Base-by-base conservation (phyloP, 92 coral and sea anemone species). In the Isaurus tuberculatus region DNA sequence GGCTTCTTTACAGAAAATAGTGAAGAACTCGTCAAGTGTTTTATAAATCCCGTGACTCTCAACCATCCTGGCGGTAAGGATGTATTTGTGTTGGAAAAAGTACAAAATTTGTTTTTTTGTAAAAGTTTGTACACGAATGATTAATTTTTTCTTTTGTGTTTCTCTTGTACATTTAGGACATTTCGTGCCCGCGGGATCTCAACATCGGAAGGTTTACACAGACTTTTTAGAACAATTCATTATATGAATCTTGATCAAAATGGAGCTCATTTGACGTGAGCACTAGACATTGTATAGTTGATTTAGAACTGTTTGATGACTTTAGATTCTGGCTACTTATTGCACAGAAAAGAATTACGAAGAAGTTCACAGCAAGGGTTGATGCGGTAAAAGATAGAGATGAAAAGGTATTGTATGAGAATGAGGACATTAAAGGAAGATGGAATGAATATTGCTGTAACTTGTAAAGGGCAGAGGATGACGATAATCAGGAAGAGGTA, bases 61-160 rank as follows among this genome's bases (percentile, higher is more conserved):
- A 91, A 92, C 87, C 98, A 95, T 71, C 80, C 95, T 17, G 98
- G 98, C 81, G 98, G 98, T 95, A 37, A 73, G 93, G 72, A 61
- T 13, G 2, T 26, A 79, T 26, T 8, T 9, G 26, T 7, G 10
- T 40, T 34, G 65, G 9, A 19, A 31, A 77, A 20, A 8, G 43
- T 20, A 33, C 17, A 23, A 14, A 22, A 73, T 9, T 60, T 28
- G 13, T 51, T 16, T 3, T 55, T 26, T 1, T 63, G 4, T 8
- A 15, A 25, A 3, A 22, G 68, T 63, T 15, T 5, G 4, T 19
- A 55, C 5, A 63, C 31, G 8, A 0, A 26, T 63, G 34, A 4
- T 63, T 13, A 1, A 25, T 29, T 42, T 16, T 26, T 51, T 29
- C n/a, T 6, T 22, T 66, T 20, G 23, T 74, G 28, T 74, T 17